A percentile compares a stretch with the other conserved stretches of the same genome.
phyloP scores from a whole-genome alignment of 2,797 vertebrate genomes.

The Acropternis orthonyx region DNA sequence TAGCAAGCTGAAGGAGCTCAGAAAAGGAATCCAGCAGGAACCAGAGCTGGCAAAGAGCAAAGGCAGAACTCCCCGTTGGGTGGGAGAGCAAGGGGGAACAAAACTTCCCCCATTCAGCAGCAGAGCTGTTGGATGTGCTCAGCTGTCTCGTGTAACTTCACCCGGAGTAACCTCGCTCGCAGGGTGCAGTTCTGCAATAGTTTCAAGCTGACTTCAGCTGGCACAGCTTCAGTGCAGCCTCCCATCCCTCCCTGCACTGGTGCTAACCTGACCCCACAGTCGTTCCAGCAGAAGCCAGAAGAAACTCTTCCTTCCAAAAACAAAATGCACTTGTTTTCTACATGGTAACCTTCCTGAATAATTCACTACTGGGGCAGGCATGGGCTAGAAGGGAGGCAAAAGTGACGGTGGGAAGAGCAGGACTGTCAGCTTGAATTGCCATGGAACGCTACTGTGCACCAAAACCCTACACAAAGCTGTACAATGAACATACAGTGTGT shows the following conservation, averaged over 20 bases:
- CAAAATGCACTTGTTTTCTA: neutral
- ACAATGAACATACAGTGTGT: accelerated
- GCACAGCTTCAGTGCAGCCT: slow-evolving; percentile 44
- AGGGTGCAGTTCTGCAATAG: slow-evolving; percentile 67
- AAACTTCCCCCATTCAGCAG: slow-evolving; percentile 53
- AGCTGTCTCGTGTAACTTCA: slow-evolving; percentile 65
- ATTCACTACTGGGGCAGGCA: neutral
- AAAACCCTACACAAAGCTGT: neutral
- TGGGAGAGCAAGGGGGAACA: slow-evolving; percentile 46
- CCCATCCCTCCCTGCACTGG: slow-evolving; percentile 38
- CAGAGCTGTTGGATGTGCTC: slow-evolving; percentile 49
- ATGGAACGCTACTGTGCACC: accelerated
- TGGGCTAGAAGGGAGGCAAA: neutral
- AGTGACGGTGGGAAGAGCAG: neutral
- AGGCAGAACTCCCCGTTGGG: slow-evolving; percentile 25
- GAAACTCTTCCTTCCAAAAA: neutral
- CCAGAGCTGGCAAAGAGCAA: slow-evolving; percentile 13
- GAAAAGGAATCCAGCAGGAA: slow-evolving; percentile 19
- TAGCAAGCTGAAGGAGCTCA: neutral
- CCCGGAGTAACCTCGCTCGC: slow-evolving; percentile 49
- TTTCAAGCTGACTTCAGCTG: slow-evolving; percentile 68
- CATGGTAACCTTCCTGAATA: neutral
- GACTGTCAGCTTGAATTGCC: neutral
- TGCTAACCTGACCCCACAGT: slow-evolving; percentile 27
- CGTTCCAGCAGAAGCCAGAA: neutral